Base-by-base conservation (phyloP, 2,113 vertebrate genomes). In the Glaucidium brasilianum region DNA sequence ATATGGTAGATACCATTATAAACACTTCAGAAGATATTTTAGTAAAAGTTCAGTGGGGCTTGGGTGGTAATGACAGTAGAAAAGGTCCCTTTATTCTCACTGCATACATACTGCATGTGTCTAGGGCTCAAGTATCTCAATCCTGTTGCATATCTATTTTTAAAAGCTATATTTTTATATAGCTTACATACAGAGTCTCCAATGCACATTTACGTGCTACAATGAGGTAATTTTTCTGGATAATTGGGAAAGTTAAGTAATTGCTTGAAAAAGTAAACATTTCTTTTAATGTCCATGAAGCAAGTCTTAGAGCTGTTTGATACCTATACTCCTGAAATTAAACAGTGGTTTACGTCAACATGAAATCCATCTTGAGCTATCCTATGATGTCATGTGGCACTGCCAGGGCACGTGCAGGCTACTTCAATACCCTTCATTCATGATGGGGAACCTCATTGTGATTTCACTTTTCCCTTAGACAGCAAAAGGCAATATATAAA, bases 231-330 rank as follows among this genome's bases (percentile, higher is more conserved):
- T 94, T 98, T 97, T 97, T 97, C 92, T 94, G 96, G 89, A 96
- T 97, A 97, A 98, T 92, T 98, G 83, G 90, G 91, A 95, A 97
- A 97, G 90, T 96, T 95, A 97, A 98, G 97, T 98, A 97, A 98
- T 97, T 97, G 96, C 97, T 97, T 95, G 85, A 92, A 90, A 98
- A 98, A 95, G 96, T 98, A 98, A 98, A 98, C 96, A 97, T 97
- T 97, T 89, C 89, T 96, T 97, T 96, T 94, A 95, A 96, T 6
- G 11, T 96, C 71, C 49, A 79, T 96, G 90, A 97, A 91, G 96
- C 93, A 89, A 96, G 73, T 41, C 96, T 96, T 95, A 91, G 87
- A 94, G 88, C 87, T 95, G 94, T 84, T 97, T 95, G 97, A 98
- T 98, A 97, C 89, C 62, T 83, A 25, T 47, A 41, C 52, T 85